Conservation (phyloP, 2,888 invertebrate genomes). For the Mythimna ferrago region DNA sequence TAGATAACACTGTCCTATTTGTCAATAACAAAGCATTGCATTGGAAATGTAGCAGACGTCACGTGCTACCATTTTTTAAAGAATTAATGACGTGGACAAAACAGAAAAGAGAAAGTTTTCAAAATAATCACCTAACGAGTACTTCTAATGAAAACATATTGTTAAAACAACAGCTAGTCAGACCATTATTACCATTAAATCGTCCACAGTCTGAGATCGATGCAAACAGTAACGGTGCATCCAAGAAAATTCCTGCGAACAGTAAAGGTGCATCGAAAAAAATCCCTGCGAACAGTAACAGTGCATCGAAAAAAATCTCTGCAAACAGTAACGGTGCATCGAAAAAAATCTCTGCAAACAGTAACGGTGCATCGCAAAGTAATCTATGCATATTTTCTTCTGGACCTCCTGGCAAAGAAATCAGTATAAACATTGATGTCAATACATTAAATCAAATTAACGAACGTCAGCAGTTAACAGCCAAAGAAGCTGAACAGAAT, state of each 20-base stretch:
- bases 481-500: neutral
- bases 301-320: neutral
- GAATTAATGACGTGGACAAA: constrained; percentile 72
- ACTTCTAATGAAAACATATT: constrained; percentile 20
- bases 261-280: too few relatives aligned
- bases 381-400: constrained; percentile 59
- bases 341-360: neutral
- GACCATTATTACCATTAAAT: constrained; percentile 13
- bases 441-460: constrained; percentile 30
- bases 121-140: neutral
- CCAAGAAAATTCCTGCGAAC: too few relatives aligned
- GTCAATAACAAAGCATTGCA: constrained; percentile 46
- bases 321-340: constrained; percentile 1
- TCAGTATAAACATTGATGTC: constrained; percentile 60
- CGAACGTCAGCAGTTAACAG: neutral
- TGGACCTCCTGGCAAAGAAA: constrained; percentile 64
- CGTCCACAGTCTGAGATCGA: neutral
- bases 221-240: too few relatives aligned
- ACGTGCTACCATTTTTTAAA: constrained; percentile 60
- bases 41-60: constrained; percentile 39
- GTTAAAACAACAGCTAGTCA: constrained; percentile 41
- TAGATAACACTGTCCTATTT: constrained; percentile 63
- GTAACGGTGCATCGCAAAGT: constrained; percentile 12
- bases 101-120: constrained; percentile 42
- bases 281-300: too few relatives aligned